phyloP scores from a whole-genome alignment of 2,888 invertebrate species.

The Xestia sexstrigata region DNA sequence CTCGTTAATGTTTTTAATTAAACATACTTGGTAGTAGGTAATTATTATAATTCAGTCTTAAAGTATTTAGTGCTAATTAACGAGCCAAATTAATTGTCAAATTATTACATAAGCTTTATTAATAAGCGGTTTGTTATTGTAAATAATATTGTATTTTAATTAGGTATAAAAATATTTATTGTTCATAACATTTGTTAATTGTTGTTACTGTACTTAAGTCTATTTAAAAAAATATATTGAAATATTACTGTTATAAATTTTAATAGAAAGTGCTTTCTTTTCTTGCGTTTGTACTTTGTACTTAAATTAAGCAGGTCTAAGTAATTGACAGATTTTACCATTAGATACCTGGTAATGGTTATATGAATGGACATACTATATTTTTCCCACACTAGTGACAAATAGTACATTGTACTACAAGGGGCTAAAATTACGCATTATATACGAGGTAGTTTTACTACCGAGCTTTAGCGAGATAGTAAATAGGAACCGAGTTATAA shows the following conservation, averaged over 20 bases:
- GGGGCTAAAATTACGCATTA: too few species aligned
- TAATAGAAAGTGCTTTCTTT: constrained; percentile 10
- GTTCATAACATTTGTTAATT: constrained; percentile 33
- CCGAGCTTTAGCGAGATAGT: too few species aligned
- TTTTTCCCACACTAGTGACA: not conserved
- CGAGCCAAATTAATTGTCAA: constrained; percentile 40
- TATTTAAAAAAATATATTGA: constrained; percentile 24
- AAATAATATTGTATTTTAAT: constrained; percentile 28
- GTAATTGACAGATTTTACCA: not conserved
- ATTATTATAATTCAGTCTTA: not conserved
- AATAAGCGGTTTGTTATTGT: constrained; percentile 1
- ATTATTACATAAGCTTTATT: constrained; percentile 30
- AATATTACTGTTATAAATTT: constrained; percentile 34
- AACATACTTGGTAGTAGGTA: not conserved
- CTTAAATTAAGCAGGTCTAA: not conserved
- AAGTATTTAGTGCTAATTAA: not conserved
- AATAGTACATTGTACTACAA: too few species aligned
- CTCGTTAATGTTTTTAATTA: too few species aligned
- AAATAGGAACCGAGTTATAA: too few species aligned
- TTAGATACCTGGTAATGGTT: not conserved
- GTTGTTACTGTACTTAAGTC: constrained; percentile 42
- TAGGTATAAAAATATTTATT: constrained; percentile 12
- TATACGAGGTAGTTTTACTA: too few species aligned
- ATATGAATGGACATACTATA: not conserved
- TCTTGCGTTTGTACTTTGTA: not conserved